These are phyloP conservation scores for Cinclus cinclus DNA, from an alignment of 2,113 vertebrate genomes.

Conservation along the genomic window DNA sequence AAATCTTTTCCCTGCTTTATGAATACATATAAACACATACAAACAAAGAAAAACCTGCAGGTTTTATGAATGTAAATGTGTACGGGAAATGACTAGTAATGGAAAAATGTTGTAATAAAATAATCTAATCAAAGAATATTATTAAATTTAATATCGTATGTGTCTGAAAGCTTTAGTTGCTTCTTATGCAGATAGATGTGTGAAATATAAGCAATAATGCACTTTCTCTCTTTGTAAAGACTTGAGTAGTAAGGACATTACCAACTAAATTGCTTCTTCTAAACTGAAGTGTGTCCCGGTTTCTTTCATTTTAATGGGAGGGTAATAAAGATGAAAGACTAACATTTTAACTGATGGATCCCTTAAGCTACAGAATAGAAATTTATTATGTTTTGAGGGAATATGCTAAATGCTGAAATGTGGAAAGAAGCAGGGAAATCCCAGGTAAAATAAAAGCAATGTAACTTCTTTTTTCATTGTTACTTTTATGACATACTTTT, in stretches of 20 bases:
- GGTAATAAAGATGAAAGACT: slow-evolving; percentile 84
- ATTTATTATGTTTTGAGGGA: slow-evolving; percentile 77
- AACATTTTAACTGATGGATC: slow-evolving; percentile 79
- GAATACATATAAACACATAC: slow-evolving; percentile 17
- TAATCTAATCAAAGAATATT: slow-evolving; percentile 73
- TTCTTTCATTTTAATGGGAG: slow-evolving; percentile 83
- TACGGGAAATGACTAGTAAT: slow-evolving; percentile 71
- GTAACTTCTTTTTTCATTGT: not conserved
- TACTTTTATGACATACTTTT: not conserved
- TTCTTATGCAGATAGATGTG: slow-evolving; percentile 73
- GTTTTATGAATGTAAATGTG: slow-evolving; percentile 63
- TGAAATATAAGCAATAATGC: slow-evolving; percentile 68
- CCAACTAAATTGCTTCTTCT: slow-evolving; percentile 77
- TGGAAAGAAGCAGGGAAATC: slow-evolving; percentile 57
- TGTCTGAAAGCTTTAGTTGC: slow-evolving; percentile 70
- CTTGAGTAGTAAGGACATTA: slow-evolving; percentile 73
- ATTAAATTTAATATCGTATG: slow-evolving; percentile 63
- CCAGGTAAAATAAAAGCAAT: slow-evolving; percentile 65
- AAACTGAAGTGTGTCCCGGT: slow-evolving; percentile 76
- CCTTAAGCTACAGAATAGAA: slow-evolving; percentile 77
- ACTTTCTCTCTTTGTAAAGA: slow-evolving; percentile 72
- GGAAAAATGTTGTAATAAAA: slow-evolving; percentile 67
- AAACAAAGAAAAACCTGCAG: slow-evolving; percentile 55
- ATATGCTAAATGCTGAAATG: slow-evolving; percentile 69
- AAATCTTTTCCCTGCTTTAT: slow-evolving; percentile 31